Evolutionary conservation across 2,113 vertebrate species (phyloP), one percentile per base, ranked within the genome.

Genomic region (Hipposideros armiger): DNA sequence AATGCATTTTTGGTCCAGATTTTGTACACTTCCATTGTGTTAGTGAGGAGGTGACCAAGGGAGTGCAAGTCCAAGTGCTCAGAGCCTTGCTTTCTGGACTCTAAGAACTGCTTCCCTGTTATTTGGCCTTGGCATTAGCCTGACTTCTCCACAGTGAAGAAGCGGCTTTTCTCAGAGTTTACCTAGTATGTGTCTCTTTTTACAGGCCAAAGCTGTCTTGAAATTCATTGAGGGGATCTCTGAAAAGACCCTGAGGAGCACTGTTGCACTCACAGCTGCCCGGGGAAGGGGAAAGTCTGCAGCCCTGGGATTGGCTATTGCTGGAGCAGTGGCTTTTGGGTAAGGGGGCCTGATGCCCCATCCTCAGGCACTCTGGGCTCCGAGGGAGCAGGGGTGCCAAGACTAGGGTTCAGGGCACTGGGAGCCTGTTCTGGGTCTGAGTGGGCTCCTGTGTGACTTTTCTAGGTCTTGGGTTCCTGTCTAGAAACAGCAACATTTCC

Each of bases 181-280:
- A 30, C 24, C 45, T 84, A 42, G 15, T 0, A 1, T 4, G 13
- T 80, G 90, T 26, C 28, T 78, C 2, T 64, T 28, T 70, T 47
- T 77, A 54, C 73, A 99, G 99, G 99, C 99, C 45, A 99, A 99
- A 97, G 99, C 99, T 0, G 98, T 99, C 97, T 97, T 99, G 11
- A 99, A 99, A 90, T 99, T 99, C 83, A 99, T 99, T 0, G 99
- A 99, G 91, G 99, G 99, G 3, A 99, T 99, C 97, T 99, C 99
- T 0, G 99, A 99, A 98, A 99, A 99, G 98, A 99, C 99, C 1
- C 98, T 99, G 13, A 98, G 99, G 95, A 99, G 99, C 96, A 99
- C 99, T 0, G 99, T 99, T 40, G 98, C 99, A 0, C 97, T 99
- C 45, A 99, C 99, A 0, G 99, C 99, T 14, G 99, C 99, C 87